These are phyloP conservation scores for Musca vetustissima DNA, from an alignment of 1,140 invertebrate genomes.

Conservation along the genomic window DNA sequence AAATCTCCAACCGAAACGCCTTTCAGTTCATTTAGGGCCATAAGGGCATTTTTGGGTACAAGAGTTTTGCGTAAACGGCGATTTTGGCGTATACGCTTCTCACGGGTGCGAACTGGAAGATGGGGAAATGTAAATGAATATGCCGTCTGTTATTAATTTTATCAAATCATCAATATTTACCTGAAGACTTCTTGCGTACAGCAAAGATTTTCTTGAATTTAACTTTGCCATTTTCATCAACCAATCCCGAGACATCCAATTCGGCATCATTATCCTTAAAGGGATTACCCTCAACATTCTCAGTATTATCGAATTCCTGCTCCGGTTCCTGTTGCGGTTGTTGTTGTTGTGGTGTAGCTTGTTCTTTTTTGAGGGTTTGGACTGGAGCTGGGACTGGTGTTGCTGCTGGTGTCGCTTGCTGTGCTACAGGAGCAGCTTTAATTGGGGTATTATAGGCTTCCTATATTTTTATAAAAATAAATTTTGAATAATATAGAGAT, in stretches of 20 bases:
- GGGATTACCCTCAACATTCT: neutral
- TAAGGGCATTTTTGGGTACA: constrained; percentile 81
- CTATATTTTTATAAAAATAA: no score
- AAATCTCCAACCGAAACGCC: constrained; percentile 53
- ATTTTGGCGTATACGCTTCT: constrained; percentile 68
- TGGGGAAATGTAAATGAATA: neutral
- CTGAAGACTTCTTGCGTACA: constrained; percentile 52
- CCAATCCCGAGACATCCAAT: constrained; percentile 27
- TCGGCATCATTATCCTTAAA: neutral
- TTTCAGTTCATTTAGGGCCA: constrained; percentile 83
- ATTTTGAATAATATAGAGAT: no score
- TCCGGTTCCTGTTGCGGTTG: neutral
- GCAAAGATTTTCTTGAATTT: constrained; percentile 51
- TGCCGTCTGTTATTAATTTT: no score
- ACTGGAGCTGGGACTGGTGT: neutral
- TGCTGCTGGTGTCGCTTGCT: neutral
- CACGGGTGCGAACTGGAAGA: constrained; percentile 48
- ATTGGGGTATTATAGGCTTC: neutral
- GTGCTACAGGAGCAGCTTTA: neutral
- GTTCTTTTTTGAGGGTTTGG: no score
- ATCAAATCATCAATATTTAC: no score
- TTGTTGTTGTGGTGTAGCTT: constrained; percentile 15
- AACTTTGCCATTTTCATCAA: constrained; percentile 39
- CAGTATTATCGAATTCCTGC: neutral
- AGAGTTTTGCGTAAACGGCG: constrained; percentile 67